Evolutionary conservation across 2,888 invertebrate species (phyloP), one percentile per base, ranked within the genome.

Genomic region (Desoria tigrina): DNA sequence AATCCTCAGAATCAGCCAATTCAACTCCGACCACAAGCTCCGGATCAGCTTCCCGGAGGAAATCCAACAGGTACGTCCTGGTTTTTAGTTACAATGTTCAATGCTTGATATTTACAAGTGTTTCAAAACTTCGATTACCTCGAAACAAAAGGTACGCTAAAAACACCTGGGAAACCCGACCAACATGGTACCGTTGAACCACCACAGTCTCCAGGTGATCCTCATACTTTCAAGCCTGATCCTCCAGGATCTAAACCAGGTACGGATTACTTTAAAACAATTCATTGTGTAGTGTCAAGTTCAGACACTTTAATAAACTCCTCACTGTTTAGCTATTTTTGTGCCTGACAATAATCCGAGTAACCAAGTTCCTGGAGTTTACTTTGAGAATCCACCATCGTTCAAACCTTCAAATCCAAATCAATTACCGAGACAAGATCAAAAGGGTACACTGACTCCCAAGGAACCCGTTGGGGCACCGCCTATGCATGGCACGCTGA

Each of bases 371-470:
- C 51, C 45, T 45, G 45, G 45, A 45, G 16, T 23, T 16, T 21
- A 23, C 23, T 23, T 16, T 9, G 51, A 51, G 9, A 51, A 51
- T 51, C 51, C 51, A 26, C 51, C 51, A 21, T 23, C 51, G 7
- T 51, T 51, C 24, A 51, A 18, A 16, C 51, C 51, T 23, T 18
- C 23, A 6, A 51, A 51, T 51, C 51, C 51, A 24, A 26, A 21
- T 26, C 23, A 14, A 4, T 24, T 51, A 23, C 23, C 51, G 7
- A 18, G 21, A 16, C 23, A 24, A 16, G 21, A 18, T 21, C 4
- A 9, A 7, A 51, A 24, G 23, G 51, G 51, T 21, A 23, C 51
- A 9, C 9, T 51, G 14, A 18, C 18, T 7, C 51, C 51, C 6
- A 51, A 21, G 3, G 16, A 51, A 16, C 51, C 51, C 18, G 21